phyloP scores from a whole-genome alignment of 92 coral and sea anemone genomes.

The Chrysogorgia sp. region DNA sequence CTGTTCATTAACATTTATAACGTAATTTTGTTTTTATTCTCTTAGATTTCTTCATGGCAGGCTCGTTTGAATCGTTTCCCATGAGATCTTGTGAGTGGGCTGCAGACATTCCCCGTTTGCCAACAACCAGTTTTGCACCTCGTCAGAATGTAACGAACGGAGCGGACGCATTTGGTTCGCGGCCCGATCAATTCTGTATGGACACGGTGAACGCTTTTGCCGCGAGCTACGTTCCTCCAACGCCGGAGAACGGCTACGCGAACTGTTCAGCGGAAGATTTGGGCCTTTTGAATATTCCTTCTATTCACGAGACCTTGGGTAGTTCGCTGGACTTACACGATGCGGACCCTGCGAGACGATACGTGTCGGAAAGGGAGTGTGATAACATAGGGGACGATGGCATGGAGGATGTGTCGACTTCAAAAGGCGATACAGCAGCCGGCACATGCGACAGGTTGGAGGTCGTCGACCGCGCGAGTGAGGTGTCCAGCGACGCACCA shows the following conservation, averaged over 20 bases:
- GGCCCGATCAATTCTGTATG: neutral
- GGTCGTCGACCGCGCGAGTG: neutral
- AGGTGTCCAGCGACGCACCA: slow-evolving; percentile 40
- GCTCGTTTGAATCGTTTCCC: slow-evolving; percentile 1
- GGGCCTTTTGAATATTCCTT: slow-evolving; percentile 33
- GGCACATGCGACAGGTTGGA: slow-evolving; percentile 8
- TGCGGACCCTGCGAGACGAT: neutral
- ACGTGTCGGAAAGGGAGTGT: neutral
- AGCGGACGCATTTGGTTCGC: neutral
- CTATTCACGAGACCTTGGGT: slow-evolving; percentile 34
- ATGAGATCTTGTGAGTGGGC: neutral
- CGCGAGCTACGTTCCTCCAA: neutral
- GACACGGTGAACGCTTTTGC: neutral
- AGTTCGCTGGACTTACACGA: slow-evolving; percentile 15
- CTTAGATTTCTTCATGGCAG: neutral
- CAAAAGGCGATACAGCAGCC: neutral
- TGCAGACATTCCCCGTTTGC: neutral
- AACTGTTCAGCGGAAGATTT: slow-evolving; percentile 2
- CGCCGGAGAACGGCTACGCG: neutral
- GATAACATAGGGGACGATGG: neutral
- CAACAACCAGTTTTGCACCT: neutral
- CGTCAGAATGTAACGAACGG: neutral
- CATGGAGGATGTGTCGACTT: neutral
- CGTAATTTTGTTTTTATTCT: too few relatives aligned
- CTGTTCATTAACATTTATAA: too few relatives aligned